Evolutionary conservation across 2,888 invertebrate species (phyloP).

Genomic region (Chelonus formosanus): DNA sequence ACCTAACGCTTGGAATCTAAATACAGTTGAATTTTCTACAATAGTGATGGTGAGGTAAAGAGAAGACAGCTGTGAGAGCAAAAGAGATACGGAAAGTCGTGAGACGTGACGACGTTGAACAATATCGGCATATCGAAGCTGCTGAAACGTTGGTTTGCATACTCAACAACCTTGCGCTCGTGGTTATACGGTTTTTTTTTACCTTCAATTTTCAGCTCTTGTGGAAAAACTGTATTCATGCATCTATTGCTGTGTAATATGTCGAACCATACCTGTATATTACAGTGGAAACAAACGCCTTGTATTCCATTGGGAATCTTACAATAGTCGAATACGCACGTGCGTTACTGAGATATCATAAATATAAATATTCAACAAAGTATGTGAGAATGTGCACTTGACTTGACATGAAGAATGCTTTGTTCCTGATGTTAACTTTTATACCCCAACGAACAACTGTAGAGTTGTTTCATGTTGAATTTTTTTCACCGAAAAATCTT

Average conservation of each 20-base stretch:
- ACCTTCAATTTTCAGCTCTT: background rate
- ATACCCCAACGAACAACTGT: slow-evolving; percentile 12
- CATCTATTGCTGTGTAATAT: no score
- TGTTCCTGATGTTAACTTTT: slow-evolving; percentile 21
- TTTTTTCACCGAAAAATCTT: no score
- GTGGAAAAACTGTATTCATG: no score
- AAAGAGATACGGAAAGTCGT: slow-evolving; percentile 37
- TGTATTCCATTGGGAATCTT: background rate
- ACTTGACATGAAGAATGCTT: slow-evolving; percentile 28
- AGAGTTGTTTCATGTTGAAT: slow-evolving; percentile 14
- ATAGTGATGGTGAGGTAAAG: slow-evolving; percentile 13
- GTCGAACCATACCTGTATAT: no score
- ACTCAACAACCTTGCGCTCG: slow-evolving; percentile 44
- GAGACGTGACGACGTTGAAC: slow-evolving; percentile 40
- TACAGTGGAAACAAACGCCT: background rate
- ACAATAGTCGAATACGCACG: slow-evolving; percentile 13
- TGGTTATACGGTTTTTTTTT: slow-evolving; percentile 1
- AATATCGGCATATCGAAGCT: slow-evolving; percentile 53
- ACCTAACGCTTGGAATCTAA: slow-evolving; percentile 22
- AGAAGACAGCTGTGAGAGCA: slow-evolving; percentile 33
- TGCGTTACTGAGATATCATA: background rate
- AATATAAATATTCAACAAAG: background rate
- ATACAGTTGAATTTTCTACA: slow-evolving; percentile 23
- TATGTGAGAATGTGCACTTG: slow-evolving; percentile 20
- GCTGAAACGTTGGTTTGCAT: slow-evolving; percentile 51